Evolutionary conservation across 2,797 vertebrate species (phyloP), one percentile per base, ranked within the genome.

Genomic region (Phyllotis vaccarum): DNA sequence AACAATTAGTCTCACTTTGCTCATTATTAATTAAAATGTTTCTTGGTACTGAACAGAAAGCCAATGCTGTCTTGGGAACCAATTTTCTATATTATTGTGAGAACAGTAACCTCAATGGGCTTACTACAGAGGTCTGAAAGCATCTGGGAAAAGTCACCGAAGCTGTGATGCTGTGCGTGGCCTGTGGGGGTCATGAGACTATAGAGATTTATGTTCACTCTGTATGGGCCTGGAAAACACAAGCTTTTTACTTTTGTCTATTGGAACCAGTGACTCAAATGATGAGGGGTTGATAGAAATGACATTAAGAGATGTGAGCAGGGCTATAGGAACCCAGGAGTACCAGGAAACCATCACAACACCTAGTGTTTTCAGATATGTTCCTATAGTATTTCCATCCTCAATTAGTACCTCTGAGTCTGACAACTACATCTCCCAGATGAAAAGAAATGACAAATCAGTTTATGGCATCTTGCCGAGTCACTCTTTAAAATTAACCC

Each of bases 51-150:
- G 0, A 86, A 29, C 3, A 46, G 52, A 49, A 58, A 56, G 31
- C 74, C 1, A 0, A 21, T 17, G 37, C 34, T 6, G 8, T 83
- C 34, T 16, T 34, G 78, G 29, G 37, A 56, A n/a, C 19, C 19
- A 58, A 17, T 2, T 22, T 21, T 62, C 70, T 34, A 40, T 5
- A 1, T 14, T 24, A 1, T 16, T 43, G 19, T n/a, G 14, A 22
- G 19, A 62, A 10, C 11, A 0, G n/a, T 5, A 2, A 5, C 9
- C 27, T 7, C 13, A 2, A 1, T 16, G 40, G 58, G 7, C 6
- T 86, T 8, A 17, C 56, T 14, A 1, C 66, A 68, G 49, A 58
- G 46, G 60, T 64, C 49, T 22, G 3, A 11, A 19, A 11, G 12
- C 12, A 40, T 58, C 60, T 19, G 0, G 10, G 8, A 10, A 34